Percentiles rank a stretch among this genome's conserved stretches.
These are phyloP conservation scores for Heterodera filipjevi DNA, from an alignment of 2,888 invertebrate genomes.

Conservation along the genomic window DNA sequence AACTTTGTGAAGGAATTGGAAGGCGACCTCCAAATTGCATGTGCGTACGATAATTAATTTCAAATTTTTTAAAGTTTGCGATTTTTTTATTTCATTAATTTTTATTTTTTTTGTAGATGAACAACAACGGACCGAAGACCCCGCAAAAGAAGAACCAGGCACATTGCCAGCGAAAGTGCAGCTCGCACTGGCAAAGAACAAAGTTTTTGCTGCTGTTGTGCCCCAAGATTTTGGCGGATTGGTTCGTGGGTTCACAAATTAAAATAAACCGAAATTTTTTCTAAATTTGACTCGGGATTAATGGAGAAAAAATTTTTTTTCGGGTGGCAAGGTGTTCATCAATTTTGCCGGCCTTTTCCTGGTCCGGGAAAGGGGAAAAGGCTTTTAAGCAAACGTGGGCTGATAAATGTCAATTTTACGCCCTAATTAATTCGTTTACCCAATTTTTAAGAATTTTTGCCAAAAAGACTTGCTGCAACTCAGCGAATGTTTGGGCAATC, in stretches of 20 bases:
- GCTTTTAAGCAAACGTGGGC: too few species aligned
- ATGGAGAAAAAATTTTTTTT: too few species aligned
- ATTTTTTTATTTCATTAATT: slow-evolving; percentile 22
- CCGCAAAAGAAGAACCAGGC: slow-evolving; percentile 2
- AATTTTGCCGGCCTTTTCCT: too few species aligned
- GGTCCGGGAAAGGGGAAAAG: too few species aligned
- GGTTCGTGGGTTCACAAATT: slow-evolving; percentile 27
- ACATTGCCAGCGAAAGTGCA: slow-evolving; percentile 44
- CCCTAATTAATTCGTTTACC: not conserved
- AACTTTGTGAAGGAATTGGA: slow-evolving; percentile 47
- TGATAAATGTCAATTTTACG: too few species aligned
- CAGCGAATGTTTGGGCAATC: slow-evolving; percentile 47
- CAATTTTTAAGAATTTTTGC: slow-evolving; percentile 39
- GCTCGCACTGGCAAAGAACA: slow-evolving; percentile 48
- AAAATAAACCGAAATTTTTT: too few species aligned
- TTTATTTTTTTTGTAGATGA: not conserved
- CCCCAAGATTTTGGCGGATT: slow-evolving; percentile 58
- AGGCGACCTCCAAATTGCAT: slow-evolving; percentile 38
- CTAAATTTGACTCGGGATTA: not conserved
- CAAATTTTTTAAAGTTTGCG: too few species aligned
- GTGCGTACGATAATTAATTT: slow-evolving; percentile 35
- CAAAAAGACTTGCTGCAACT: slow-evolving; percentile 56
- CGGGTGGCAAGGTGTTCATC: too few species aligned
- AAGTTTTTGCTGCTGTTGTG: slow-evolving; percentile 46
- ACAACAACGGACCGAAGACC: slow-evolving; percentile 18